Conservation (phyloP, 2,113 vertebrate species). For the Diphyllodes magnificus region DNA sequence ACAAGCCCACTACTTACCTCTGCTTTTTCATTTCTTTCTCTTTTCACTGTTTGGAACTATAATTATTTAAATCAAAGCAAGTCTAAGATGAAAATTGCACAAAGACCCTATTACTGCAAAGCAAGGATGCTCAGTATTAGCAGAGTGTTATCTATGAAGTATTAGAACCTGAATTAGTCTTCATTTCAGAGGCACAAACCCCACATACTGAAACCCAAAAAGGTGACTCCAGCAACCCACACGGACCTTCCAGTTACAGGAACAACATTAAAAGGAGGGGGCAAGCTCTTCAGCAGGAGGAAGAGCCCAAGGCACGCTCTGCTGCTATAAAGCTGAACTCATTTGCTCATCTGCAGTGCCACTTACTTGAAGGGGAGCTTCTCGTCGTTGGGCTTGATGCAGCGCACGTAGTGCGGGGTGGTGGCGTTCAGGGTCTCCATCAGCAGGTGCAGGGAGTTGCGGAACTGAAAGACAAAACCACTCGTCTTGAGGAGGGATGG, state of each 20-base stretch:
- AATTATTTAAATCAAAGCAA: neutral
- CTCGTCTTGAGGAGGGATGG: neutral
- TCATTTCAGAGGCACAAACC: neutral
- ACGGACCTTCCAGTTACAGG: fast-evolving
- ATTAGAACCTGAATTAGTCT: neutral
- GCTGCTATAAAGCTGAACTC: fast-evolving
- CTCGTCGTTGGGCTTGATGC: slow-evolving; percentile 92
- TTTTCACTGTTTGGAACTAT: neutral
- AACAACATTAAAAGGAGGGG: neutral
- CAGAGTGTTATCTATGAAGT: neutral
- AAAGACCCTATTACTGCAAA: neutral
- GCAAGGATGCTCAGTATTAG: neutral
- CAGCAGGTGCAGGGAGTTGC: slow-evolving; percentile 86
- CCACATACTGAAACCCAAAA: neutral
- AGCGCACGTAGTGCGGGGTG: slow-evolving; percentile 93
- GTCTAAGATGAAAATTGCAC: neutral
- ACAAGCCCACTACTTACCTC: neutral
- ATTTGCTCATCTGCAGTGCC: neutral
- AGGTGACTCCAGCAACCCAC: neutral
- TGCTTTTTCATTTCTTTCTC: neutral
- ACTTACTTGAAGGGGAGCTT: slow-evolving; percentile 92
- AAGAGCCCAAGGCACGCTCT: neutral
- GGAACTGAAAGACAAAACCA: slow-evolving; percentile 77
- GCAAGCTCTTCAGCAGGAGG: neutral
- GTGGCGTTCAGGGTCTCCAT: slow-evolving; percentile 96